Evolutionary conservation across 2,113 vertebrate genomes (phyloP).

Genomic region (Notothenia coriiceps): DNA sequence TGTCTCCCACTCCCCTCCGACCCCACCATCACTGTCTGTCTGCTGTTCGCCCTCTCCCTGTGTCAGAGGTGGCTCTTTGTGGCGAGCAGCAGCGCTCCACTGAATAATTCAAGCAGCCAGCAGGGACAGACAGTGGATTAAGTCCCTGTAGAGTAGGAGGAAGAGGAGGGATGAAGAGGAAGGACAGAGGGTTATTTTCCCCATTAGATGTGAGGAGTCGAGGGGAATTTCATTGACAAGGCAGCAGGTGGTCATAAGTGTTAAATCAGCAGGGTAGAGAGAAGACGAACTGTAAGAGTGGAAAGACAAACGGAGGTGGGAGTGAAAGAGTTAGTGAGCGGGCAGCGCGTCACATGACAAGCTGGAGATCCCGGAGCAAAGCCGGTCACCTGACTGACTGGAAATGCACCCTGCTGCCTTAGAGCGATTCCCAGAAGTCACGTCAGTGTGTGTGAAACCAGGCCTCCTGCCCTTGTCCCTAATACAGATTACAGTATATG

Average conservation of each 20-base stretch:
- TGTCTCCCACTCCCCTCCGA: slow-evolving; percentile 10
- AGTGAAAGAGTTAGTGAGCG: slow-evolving; percentile 1
- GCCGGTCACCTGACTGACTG: slow-evolving; percentile 77
- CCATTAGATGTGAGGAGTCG: slow-evolving; percentile 37
- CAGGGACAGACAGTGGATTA: slow-evolving; percentile 61
- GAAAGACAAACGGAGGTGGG: slow-evolving; percentile 30
- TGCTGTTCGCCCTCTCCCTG: slow-evolving; percentile 29
- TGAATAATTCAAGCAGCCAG: slow-evolving; percentile 70
- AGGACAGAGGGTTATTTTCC: slow-evolving; percentile 33
- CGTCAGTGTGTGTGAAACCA: slow-evolving; percentile 18
- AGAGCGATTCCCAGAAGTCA: slow-evolving; percentile 78
- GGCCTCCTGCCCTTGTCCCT: slow-evolving; percentile 18
- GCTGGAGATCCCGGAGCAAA: slow-evolving; percentile 72
- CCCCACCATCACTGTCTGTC: slow-evolving; percentile 31
- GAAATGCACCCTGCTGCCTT: slow-evolving; percentile 68
- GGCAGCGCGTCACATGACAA: slow-evolving; percentile 65
- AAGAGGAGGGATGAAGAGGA: slow-evolving; percentile 21
- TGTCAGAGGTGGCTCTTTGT: slow-evolving; percentile 58
- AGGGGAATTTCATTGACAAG: slow-evolving; percentile 23
- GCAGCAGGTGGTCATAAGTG: neutral
- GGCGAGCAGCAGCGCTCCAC: slow-evolving; percentile 44
- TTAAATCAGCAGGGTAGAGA: slow-evolving; percentile 35
- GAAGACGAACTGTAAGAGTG: slow-evolving; percentile 8
- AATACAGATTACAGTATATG: neutral
- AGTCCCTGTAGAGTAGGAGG: slow-evolving; percentile 30